Conservation (phyloP, 2,113 vertebrate genomes). For the Monopterus albus region DNA sequence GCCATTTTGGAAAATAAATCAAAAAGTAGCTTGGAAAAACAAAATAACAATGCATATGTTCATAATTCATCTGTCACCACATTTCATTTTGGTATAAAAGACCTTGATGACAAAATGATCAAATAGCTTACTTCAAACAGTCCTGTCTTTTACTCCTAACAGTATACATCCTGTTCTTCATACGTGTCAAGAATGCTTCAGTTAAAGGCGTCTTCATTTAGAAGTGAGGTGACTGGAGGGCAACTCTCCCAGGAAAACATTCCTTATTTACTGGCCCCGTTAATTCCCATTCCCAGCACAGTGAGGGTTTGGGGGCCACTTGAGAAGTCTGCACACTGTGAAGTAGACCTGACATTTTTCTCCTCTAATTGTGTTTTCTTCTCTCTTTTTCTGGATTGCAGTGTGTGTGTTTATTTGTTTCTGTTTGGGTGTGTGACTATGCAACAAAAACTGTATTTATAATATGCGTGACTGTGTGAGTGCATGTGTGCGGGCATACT, state of each 20-base stretch:
- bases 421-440: slow-evolving; percentile 15
- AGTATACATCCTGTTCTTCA: slow-evolving; percentile 1
- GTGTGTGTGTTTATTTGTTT: slow-evolving; percentile 28
- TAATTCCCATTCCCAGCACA: slow-evolving; percentile 73
- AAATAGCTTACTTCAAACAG: slow-evolving; percentile 26
- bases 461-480: slow-evolving; percentile 19
- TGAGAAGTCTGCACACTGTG: slow-evolving; percentile 60
- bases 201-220: slow-evolving; percentile 57
- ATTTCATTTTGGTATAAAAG: slow-evolving; percentile 16
- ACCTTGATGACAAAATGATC: slow-evolving; percentile 23
- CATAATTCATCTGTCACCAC: slow-evolving; percentile 27
- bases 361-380: slow-evolving; percentile 75
- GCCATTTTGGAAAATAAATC: slow-evolving; percentile 46
- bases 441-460: slow-evolving; percentile 30
- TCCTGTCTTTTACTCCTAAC: slow-evolving; percentile 1
- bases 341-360: slow-evolving; percentile 73
- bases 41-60: not conserved
- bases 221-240: slow-evolving; percentile 37
- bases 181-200: slow-evolving; percentile 42
- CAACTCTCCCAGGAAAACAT: slow-evolving; percentile 47
- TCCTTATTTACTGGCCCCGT: slow-evolving; percentile 57
- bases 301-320: slow-evolving; percentile 40
- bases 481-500: slow-evolving; percentile 19
- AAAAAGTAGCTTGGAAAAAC: slow-evolving; percentile 17
- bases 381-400: slow-evolving; percentile 50